Percentiles rank a stretch among this genome's conserved stretches.
phyloP scores from a whole-genome alignment of 1,140 invertebrate species.

The Drosophila ananassae region DNA sequence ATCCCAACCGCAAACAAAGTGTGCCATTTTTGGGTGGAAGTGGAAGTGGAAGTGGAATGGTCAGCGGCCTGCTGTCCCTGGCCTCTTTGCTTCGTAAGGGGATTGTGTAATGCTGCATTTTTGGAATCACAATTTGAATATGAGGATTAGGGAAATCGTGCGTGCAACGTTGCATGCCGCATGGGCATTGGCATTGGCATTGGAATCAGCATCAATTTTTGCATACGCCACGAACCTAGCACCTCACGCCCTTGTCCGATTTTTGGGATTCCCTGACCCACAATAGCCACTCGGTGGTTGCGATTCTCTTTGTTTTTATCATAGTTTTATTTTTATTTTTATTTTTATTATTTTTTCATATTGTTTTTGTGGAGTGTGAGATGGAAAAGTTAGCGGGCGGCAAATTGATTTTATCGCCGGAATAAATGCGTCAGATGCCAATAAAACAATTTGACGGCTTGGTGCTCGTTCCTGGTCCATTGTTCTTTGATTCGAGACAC shows the following conservation, averaged over 20 bases:
- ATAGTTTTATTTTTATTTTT: slow-evolving; percentile 1
- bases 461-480: slow-evolving; percentile 43
- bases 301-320: not conserved
- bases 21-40: slow-evolving; percentile 18
- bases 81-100: slow-evolving; percentile 5
- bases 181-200: too few species aligned
- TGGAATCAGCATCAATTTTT: slow-evolving; percentile 44
- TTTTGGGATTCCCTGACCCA: slow-evolving; percentile 9
- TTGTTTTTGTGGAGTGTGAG: not conserved
- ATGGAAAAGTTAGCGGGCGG: slow-evolving; percentile 37
- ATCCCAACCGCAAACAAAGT: slow-evolving; percentile 75
- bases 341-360: not conserved
- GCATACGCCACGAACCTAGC: slow-evolving; percentile 36
- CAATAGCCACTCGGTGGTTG: slow-evolving; percentile 6
- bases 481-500: slow-evolving; percentile 29
- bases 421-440: slow-evolving; percentile 68
- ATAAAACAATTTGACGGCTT: slow-evolving; percentile 74
- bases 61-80: slow-evolving; percentile 45
- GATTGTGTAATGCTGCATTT: slow-evolving; percentile 25
- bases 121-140: slow-evolving; percentile 67
- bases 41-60: slow-evolving; percentile 30
- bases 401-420: slow-evolving; percentile 76
- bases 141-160: slow-evolving; percentile 76
- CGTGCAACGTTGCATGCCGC: slow-evolving; percentile 45
- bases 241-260: slow-evolving; percentile 50